Percentiles rank a stretch among this genome's conserved stretches.
phyloP scores from a whole-genome alignment of 2,797 vertebrate species.

The Xerus rutilus region DNA sequence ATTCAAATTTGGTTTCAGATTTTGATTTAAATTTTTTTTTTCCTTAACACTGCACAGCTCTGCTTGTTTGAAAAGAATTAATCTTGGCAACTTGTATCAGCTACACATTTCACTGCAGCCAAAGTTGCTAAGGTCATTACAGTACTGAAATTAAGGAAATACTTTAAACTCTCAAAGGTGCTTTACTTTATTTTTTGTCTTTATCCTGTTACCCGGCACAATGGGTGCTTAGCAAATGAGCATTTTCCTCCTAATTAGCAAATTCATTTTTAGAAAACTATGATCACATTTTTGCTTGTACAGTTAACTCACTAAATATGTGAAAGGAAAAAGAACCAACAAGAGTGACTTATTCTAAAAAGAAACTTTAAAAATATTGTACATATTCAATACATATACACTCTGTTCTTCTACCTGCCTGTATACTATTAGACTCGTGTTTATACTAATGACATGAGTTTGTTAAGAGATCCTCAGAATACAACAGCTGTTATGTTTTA shows the following conservation, averaged over 20 bases:
- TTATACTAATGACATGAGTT: neutral
- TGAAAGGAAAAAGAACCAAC: neutral
- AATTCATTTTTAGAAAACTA: slow-evolving; percentile 2
- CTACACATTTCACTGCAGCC: neutral
- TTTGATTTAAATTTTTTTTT: slow-evolving; percentile 38
- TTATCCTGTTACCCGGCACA: neutral
- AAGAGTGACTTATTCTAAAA: slow-evolving; percentile 8
- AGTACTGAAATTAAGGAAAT: slow-evolving; percentile 47
- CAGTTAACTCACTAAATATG: neutral
- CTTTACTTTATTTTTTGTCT: neutral
- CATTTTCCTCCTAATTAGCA: slow-evolving; percentile 64
- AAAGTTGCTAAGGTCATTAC: neutral
- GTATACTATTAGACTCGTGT: slow-evolving; percentile 10
- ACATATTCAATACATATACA: neutral
- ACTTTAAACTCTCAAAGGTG: slow-evolving; percentile 19
- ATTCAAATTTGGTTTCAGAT: slow-evolving; percentile 59
- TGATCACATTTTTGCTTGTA: neutral
- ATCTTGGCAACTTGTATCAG: neutral
- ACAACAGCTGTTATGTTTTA: neutral
- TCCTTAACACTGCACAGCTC: neutral
- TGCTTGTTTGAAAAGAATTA: slow-evolving; percentile 56
- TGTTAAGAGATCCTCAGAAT: neutral
- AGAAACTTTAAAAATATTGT: slow-evolving; percentile 27
- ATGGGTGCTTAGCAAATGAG: slow-evolving; percentile 28
- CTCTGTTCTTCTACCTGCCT: slow-evolving; percentile 38